Base-by-base conservation (phyloP, 1,140 invertebrate genomes). In the Micrasema minimum region DNA sequence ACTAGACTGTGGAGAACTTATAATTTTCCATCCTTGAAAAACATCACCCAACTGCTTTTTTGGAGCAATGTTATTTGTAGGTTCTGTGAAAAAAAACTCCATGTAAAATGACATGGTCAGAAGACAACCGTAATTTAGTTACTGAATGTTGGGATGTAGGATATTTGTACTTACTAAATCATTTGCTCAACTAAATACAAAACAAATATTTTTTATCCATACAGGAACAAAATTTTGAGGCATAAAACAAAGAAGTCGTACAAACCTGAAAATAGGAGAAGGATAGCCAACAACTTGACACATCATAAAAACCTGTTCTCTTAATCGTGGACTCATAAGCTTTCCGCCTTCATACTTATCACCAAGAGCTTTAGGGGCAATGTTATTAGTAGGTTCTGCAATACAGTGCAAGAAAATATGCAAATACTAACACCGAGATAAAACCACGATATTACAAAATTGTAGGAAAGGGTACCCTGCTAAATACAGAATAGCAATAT, bases 11-110 rank as follows among this genome's bases (percentile, higher is more conserved):
- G 85, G 80, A 65, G 91, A 87, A 79, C 87, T 88, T 69, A 90
- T 80, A 69, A 93, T 85, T 80, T 89, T 86, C 81, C 87, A 87
- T 79, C 89, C 89, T 75, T 88, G 87, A 77, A 90, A 90, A 80
- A 87, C 83, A 78, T 88, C 88, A 76, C 87, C 85, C 61, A 87
- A 86, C 79, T 89, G 86, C 82, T 90, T 88, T 79, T 85, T 85
- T 77, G 88, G 89, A 72, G 86, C 79, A 65, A 90, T 87, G 80
- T 90, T 90, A 84, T 88, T 88, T 38, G 88, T 90, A 35, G 88
- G 89, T 81, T 90, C 89, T 90, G 87, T 75, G 87, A 88, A 81
- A 77, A 18, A 50, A 26, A 9, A 31, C 12, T 14, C 14, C 22
- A 41, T 41, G 37, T 59, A n/a, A 55, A 55, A 55, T 48, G n/a